phyloP scores from a whole-genome alignment of 1,140 invertebrate genomes.

The Teleogryllus occipitalis region DNA sequence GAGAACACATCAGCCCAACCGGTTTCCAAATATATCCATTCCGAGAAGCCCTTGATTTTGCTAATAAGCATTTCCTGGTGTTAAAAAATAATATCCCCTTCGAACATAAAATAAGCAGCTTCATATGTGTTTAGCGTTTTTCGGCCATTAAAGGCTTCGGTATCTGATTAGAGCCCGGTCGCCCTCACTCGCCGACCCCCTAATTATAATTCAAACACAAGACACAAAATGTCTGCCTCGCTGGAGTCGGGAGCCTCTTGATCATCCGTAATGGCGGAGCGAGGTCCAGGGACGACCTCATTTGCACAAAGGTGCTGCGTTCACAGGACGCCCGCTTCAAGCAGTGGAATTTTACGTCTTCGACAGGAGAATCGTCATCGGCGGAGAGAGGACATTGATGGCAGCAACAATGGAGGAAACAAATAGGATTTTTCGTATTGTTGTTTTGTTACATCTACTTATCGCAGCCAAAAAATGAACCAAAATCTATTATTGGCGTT shows the following conservation, averaged over 20 bases:
- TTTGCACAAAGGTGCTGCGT: not conserved
- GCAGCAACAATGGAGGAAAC: too few species aligned
- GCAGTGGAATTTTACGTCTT: too few species aligned
- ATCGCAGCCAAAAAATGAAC: too few species aligned
- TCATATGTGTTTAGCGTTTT: not conserved
- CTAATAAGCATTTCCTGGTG: not conserved
- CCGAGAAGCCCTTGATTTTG: not conserved
- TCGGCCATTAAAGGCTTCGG: not conserved
- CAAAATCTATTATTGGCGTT: too few species aligned
- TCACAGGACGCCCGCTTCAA: too few species aligned
- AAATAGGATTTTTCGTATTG: too few species aligned
- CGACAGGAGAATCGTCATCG: too few species aligned
- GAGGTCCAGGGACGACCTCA: not conserved
- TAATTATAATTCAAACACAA: not conserved
- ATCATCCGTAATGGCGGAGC: not conserved
- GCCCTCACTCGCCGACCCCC: not conserved
- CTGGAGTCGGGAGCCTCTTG: not conserved
- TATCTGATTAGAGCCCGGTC: not conserved
- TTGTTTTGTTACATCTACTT: too few species aligned
- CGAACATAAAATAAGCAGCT: constrained; percentile 4
- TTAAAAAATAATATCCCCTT: not conserved
- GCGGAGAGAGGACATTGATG: too few species aligned
- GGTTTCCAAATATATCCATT: not conserved
- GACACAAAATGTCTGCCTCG: not conserved
- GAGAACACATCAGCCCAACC: not conserved